A percentile compares a stretch with the other conserved stretches of the same genome.
Evolutionary conservation across 2,888 invertebrate species (phyloP).

Genomic region (Troides aeacus): DNA sequence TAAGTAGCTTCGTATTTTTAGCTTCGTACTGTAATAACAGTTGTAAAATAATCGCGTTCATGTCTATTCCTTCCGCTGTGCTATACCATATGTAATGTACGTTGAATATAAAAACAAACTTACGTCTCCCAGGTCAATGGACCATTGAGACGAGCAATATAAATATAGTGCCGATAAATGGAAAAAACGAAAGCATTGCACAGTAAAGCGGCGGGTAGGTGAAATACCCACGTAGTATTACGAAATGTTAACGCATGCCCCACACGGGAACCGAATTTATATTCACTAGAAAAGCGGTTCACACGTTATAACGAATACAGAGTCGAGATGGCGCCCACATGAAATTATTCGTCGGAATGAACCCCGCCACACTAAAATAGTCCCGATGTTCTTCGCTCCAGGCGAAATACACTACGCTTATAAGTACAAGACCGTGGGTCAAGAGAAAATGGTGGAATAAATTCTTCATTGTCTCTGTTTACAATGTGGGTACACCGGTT

Average conservation of each 20-base stretch:
- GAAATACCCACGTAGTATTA: constrained; percentile 48
- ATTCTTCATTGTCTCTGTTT: constrained; percentile 60
- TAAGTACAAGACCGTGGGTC: constrained; percentile 41
- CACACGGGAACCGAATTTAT: constrained; percentile 54
- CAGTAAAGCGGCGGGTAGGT: constrained; percentile 32
- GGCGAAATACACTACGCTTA: constrained; percentile 33
- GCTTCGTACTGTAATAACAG: not conserved
- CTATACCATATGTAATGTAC: constrained; percentile 19
- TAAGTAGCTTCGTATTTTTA: not conserved
- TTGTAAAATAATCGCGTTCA: not conserved
- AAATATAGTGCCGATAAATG: constrained; percentile 34
- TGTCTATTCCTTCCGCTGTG: constrained; percentile 17
- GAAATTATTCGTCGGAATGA: constrained; percentile 40
- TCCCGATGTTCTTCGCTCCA: constrained; percentile 29
- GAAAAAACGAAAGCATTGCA: constrained; percentile 37
- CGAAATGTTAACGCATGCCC: constrained; percentile 48
- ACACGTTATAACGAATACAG: constrained; percentile 51
- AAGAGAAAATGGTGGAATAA: constrained; percentile 48
- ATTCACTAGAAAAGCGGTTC: constrained; percentile 54
- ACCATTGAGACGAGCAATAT: constrained; percentile 27
- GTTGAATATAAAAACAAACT: constrained; percentile 31
- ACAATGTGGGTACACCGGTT: constrained; percentile 67
- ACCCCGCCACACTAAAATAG: constrained; percentile 38
- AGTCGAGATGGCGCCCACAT: constrained; percentile 57
- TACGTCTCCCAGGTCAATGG: constrained; percentile 24